Conservation (phyloP, 2,797 vertebrate genomes). For the Chelmon rostratus region DNA sequence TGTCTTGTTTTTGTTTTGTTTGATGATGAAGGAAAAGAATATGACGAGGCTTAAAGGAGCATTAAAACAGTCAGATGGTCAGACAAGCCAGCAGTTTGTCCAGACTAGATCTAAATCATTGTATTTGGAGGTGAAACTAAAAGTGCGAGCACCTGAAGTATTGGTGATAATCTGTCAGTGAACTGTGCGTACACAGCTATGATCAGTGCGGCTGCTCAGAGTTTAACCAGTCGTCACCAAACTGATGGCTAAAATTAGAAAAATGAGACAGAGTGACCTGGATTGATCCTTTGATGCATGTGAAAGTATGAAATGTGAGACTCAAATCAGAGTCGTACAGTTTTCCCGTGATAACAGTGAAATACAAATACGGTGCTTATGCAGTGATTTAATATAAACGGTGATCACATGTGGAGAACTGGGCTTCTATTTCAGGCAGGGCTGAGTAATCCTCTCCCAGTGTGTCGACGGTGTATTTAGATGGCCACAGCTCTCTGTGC, state of each 20-base stretch:
- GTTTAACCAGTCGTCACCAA: neutral
- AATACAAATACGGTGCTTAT: neutral
- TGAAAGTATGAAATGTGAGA: neutral
- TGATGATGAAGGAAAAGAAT: neutral
- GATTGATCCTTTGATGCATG: neutral
- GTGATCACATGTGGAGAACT: constrained; percentile 10
- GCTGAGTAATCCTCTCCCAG: constrained; percentile 42
- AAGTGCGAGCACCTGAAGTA: neutral
- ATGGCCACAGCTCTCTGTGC: constrained; percentile 15
- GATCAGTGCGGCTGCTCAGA: neutral
- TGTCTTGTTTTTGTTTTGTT: neutral
- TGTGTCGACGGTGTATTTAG: constrained; percentile 34
- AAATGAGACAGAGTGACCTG: neutral
- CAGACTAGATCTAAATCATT: constrained; percentile 2
- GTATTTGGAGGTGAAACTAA: neutral
- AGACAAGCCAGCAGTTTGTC: neutral
- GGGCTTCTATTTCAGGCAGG: constrained; percentile 27
- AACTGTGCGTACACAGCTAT: neutral
- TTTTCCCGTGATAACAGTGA: neutral
- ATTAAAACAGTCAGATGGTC: neutral
- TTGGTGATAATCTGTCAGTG: neutral
- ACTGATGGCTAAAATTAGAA: neutral
- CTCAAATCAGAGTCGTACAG: neutral
- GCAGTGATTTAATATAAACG: neutral
- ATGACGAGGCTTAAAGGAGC: neutral